Conservation (phyloP, 2,888 invertebrate species). For the Phaonia tiefii region DNA sequence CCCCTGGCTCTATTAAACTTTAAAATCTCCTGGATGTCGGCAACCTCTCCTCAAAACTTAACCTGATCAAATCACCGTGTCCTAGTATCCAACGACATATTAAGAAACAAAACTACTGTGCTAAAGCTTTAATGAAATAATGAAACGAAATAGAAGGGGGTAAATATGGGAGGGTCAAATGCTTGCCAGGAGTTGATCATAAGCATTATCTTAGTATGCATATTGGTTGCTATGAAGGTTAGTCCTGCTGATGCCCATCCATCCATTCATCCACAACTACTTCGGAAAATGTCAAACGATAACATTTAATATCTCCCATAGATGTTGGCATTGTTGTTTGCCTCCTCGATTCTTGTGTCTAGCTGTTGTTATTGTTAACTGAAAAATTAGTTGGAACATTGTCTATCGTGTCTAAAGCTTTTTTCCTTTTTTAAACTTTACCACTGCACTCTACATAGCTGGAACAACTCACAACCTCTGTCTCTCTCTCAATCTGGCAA, state of each 20-base stretch:
- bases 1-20: no score
- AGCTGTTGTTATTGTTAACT: conserved; percentile 1
- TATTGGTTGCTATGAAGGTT: conserved; percentile 23
- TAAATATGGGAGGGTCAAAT: conserved; percentile 11
- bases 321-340: conserved; percentile 25
- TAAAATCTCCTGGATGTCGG: no score
- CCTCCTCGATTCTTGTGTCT: not conserved
- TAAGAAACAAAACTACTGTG: no score
- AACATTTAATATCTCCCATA: conserved; percentile 26
- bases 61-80: no score
- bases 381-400: conserved; percentile 37
- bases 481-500: no score
- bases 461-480: no score
- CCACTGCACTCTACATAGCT: no score
- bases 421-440: conserved; percentile 26
- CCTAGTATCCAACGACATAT: no score
- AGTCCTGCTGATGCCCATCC: not conserved
- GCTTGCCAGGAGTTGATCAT: conserved; percentile 25
- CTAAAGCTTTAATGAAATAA: no score
- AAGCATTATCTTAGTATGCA: conserved; percentile 26
- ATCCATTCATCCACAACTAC: no score
- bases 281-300: conserved; percentile 26
- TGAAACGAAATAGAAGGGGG: no score
- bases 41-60: no score
- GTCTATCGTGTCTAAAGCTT: conserved; percentile 9